phyloP scores from a whole-genome alignment of 2,113 vertebrate species.

The Campylorhamphus procurvoides region DNA sequence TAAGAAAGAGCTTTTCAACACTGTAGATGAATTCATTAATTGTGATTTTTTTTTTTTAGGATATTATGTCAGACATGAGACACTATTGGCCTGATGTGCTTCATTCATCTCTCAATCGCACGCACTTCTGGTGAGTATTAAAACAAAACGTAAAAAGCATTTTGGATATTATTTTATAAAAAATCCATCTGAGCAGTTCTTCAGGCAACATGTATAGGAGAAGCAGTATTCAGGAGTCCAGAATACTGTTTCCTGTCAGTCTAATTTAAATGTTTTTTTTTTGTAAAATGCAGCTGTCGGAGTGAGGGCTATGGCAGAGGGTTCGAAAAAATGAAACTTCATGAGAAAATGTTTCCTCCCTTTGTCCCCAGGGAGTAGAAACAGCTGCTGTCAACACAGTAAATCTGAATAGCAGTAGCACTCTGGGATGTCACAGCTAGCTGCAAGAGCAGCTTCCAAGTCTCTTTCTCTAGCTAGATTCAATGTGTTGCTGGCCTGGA shows the following conservation, averaged over 20 bases:
- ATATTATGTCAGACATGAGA: conserved; percentile 75
- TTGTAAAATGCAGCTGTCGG: not conserved
- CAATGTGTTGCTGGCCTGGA: not conserved
- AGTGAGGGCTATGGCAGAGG: not conserved
- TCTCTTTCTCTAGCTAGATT: not conserved
- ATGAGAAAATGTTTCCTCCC: not conserved
- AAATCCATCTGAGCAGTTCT: not conserved
- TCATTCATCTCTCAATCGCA: conserved; percentile 67
- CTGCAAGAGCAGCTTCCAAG: not conserved
- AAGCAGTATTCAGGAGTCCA: not conserved
- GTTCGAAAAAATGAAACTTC: not conserved
- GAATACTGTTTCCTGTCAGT: not conserved
- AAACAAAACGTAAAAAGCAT: not conserved
- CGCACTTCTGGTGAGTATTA: conserved; percentile 74
- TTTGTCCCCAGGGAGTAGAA: not conserved
- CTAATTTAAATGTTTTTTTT: not conserved
- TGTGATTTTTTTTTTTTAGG: conserved; percentile 60
- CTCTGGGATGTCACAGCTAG: not conserved
- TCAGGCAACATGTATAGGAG: not conserved
- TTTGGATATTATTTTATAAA: not conserved
- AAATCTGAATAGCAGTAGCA: not conserved
- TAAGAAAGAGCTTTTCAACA: not conserved
- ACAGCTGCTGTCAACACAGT: not conserved
- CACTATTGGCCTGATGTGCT: conserved; percentile 77
- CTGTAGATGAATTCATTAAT: not conserved